These are phyloP conservation scores for Cathartes aura DNA, from an alignment of 2,113 vertebrate species.

Conservation along the genomic window DNA sequence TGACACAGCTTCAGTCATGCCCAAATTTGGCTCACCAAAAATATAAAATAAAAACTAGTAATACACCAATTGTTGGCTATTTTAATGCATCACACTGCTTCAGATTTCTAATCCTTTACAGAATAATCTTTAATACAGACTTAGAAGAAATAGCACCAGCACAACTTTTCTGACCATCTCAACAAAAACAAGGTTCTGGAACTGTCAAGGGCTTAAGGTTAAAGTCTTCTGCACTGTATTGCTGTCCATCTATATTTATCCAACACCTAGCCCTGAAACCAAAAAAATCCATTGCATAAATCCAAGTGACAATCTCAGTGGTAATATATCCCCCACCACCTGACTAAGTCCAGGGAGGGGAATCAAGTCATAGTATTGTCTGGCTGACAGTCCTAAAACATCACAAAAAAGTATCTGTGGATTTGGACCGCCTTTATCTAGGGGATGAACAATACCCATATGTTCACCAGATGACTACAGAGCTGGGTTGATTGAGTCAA, in stretches of 20 bases:
- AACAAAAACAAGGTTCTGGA: neutral
- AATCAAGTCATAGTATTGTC: constrained; percentile 2
- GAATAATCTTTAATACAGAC: neutral
- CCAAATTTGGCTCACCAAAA: neutral
- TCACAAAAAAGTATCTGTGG: neutral
- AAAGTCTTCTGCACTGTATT: neutral
- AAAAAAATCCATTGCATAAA: constrained; percentile 17
- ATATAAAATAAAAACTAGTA: neutral
- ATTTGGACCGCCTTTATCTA: constrained; percentile 19
- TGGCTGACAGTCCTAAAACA: constrained; percentile 32
- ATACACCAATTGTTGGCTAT: neutral
- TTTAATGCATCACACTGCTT: neutral
- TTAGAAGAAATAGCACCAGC: neutral
- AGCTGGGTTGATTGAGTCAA: constrained; percentile 12
- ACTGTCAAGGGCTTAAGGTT: neutral
- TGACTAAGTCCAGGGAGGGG: constrained; percentile 2
- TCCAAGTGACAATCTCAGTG: constrained; percentile 1
- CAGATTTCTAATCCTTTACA: neutral
- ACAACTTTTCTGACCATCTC: neutral
- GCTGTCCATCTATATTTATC: neutral
- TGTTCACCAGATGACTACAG: constrained; percentile 52
- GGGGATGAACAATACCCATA: constrained; percentile 33
- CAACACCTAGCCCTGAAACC: neutral
- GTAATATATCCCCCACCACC: constrained; percentile 18
- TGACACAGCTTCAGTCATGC: accelerated